Base-by-base conservation (phyloP, 1,140 invertebrate genomes). In the Aleiodes sp. region DNA sequence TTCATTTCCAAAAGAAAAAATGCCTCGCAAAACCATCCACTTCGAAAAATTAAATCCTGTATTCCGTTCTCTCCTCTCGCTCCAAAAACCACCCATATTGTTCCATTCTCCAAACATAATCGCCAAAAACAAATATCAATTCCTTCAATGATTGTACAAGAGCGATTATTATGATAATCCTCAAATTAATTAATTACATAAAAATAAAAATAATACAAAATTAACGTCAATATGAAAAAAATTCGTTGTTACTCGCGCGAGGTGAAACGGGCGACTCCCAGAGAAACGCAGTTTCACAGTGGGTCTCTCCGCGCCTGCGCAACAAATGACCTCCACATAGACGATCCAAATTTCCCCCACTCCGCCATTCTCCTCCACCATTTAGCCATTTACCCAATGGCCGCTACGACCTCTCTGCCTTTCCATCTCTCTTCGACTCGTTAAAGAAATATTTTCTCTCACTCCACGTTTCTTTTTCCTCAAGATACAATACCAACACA, bases 181-280 rank as follows among this genome's bases (percentile, higher is more conserved):
- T n/a, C n/a, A n/a, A n/a, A n/a, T n/a, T n/a, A n/a, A n/a, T n/a
- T n/a, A n/a, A n/a, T n/a, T n/a, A n/a, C n/a, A n/a, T n/a, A n/a
- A n/a, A n/a, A n/a, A n/a, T n/a, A n/a, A n/a, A n/a, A n/a, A n/a
- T n/a, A n/a, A n/a, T n/a, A n/a, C n/a, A n/a, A n/a, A 19, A 41
- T 63, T 35, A 21, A 59, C 56, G 46, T 29, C 41, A 21, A 71
- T n/a, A 52, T 60, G 61, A 62, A 66, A 66, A 56, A 60, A 80
- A 80, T 79, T 16, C 2, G 46, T 24, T 83, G 80, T 78, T 75
- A 84, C 80, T 82, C 80, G 80, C 82, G 82, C 83, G 80, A 83
- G 78, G 75, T 75, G 80, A 81, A 76, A 82, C 80, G 80, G 82
- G 74, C 73, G 77, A 86, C 84, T 85, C 82, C 76, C 78, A 73